Conservation (phyloP, 2,888 invertebrate species). For the Camponotus fellah region DNA sequence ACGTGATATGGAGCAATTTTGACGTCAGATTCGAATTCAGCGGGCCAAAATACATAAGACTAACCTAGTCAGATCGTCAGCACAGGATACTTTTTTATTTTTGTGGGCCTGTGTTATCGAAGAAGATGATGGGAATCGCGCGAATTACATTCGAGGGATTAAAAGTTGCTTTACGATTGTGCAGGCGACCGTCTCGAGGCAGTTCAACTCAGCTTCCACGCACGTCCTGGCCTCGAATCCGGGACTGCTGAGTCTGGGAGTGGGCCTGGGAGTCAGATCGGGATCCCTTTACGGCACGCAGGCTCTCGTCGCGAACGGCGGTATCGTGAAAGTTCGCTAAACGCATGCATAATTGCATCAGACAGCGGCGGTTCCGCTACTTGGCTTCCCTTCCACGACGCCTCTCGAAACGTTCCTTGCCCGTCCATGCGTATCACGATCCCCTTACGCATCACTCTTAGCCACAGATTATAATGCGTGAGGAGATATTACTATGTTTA, state of each 20-base stretch:
- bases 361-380: not conserved
- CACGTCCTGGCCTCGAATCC: constrained; percentile 66
- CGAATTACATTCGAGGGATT: not conserved
- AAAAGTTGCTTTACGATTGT: constrained; percentile 21
- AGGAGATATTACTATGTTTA: not conserved
- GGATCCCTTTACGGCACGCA: constrained; percentile 74
- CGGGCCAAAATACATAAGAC: too few relatives aligned
- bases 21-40: too few relatives aligned
- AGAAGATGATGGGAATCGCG: not conserved
- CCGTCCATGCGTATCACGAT: not conserved
- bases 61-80: too few relatives aligned
- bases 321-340: constrained; percentile 73
- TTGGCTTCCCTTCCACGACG: not conserved
- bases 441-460: not conserved
- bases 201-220: constrained; percentile 64
- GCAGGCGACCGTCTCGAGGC: constrained; percentile 69
- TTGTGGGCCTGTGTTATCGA: too few relatives aligned
- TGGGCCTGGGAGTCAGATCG: constrained; percentile 74
- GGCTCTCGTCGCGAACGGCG: constrained; percentile 67
- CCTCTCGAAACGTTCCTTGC: not conserved
- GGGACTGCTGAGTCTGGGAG: constrained; percentile 62
- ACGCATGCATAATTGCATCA: not conserved
- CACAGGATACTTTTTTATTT: too few relatives aligned
- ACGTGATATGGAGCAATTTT: too few relatives aligned
- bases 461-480: not conserved